These are phyloP conservation scores for Rhaphigaster nebulosa DNA, from an alignment of 2,888 invertebrate species.

Conservation along the genomic window DNA sequence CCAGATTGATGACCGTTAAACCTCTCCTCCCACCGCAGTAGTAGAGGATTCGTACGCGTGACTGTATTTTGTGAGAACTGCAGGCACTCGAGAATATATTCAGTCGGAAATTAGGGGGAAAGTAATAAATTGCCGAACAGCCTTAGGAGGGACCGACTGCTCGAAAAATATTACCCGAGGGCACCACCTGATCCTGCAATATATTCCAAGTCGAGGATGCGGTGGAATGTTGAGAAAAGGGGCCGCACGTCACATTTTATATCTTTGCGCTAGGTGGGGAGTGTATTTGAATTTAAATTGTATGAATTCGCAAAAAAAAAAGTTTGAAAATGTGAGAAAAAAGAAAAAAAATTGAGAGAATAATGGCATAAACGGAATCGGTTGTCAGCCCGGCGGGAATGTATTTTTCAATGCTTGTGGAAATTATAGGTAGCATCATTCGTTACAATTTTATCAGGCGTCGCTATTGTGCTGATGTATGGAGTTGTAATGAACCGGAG, in stretches of 20 bases:
- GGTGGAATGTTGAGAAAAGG: constrained; percentile 29
- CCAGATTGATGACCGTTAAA: constrained; percentile 18
- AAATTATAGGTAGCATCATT: constrained; percentile 29
- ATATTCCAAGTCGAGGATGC: constrained; percentile 43
- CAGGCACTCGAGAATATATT: constrained; percentile 38
- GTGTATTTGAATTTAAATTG: constrained; percentile 41
- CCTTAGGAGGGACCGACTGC: constrained; percentile 16
- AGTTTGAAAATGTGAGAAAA: background rate
- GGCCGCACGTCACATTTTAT: constrained; percentile 28
- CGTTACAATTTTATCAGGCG: constrained; percentile 36
- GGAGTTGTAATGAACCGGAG: constrained; percentile 33
- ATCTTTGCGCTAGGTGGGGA: constrained; percentile 41
- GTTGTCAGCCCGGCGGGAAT: background rate
- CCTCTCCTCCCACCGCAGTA: background rate
- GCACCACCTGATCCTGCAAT: constrained; percentile 41
- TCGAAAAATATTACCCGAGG: constrained; percentile 46
- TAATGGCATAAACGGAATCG: constrained; percentile 4
- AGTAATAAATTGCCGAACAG: constrained; percentile 35
- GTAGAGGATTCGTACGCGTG: constrained; percentile 38
- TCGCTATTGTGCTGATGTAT: constrained; percentile 16
- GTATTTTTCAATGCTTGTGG: constrained; percentile 33
- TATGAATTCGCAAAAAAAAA: constrained; percentile 21
- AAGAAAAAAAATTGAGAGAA: background rate
- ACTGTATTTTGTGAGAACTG: constrained; percentile 42
- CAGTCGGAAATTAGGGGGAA: constrained; percentile 46